These are phyloP conservation scores for Oncorhynchus mykiss DNA, from an alignment of 2,113 vertebrate species.

Conservation along the genomic window DNA sequence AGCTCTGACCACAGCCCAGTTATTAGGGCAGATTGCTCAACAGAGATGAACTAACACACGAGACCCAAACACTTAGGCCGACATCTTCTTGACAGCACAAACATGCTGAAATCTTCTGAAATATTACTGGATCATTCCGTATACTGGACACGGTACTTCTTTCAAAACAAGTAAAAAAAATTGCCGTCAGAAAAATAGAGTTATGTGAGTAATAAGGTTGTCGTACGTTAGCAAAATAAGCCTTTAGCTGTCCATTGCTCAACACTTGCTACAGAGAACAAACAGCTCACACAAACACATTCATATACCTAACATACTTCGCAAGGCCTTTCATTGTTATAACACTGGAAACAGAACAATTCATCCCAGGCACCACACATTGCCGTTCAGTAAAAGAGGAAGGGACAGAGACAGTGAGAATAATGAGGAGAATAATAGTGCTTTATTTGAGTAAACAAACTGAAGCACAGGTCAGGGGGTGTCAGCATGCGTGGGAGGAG, in stretches of 20 bases:
- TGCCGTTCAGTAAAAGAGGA: not conserved
- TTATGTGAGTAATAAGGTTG: not conserved
- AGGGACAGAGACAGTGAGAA: constrained; percentile 44
- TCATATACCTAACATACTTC: no score
- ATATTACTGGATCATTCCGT: no score
- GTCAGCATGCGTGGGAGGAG: constrained; percentile 55
- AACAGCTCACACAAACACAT: no score
- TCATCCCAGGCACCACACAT: not conserved
- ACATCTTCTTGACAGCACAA: no score
- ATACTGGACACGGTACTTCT: no score
- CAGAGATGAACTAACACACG: constrained; percentile 9
- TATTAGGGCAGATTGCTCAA: constrained; percentile 30
- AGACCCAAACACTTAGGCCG: constrained; percentile 3
- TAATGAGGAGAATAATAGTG: constrained; percentile 51
- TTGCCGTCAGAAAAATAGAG: not conserved
- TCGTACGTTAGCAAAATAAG: not conserved
- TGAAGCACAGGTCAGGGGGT: constrained; percentile 24
- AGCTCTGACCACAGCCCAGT: constrained; percentile 30
- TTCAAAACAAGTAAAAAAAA: not conserved
- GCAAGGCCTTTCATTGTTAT: no score
- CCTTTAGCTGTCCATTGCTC: not conserved
- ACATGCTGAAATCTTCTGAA: no score
- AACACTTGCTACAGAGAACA: not conserved
- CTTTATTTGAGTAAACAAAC: constrained; percentile 60
- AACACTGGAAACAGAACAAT: not conserved